Conservation (phyloP, 2,888 invertebrate species). For the Drepana falcataria region DNA sequence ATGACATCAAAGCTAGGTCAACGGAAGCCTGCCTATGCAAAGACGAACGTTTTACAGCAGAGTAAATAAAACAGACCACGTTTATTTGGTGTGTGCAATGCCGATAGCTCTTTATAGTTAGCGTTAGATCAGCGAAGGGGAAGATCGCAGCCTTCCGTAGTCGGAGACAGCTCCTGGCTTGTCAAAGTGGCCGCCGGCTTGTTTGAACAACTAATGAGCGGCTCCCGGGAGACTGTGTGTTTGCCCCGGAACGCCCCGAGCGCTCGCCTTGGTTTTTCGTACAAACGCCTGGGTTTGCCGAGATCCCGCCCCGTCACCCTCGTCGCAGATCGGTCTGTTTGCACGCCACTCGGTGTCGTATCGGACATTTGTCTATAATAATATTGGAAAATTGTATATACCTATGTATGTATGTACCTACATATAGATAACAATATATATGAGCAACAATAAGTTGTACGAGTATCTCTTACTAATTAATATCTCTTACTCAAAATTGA, state of each 20-base stretch:
- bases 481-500: too few relatives aligned
- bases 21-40: constrained; percentile 22
- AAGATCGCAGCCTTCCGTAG: constrained; percentile 49
- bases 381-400: constrained; percentile 46
- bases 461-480: too few relatives aligned
- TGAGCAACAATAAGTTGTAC: neutral
- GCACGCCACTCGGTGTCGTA: constrained; percentile 52
- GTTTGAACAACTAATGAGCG: constrained; percentile 78
- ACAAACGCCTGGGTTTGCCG: constrained; percentile 46
- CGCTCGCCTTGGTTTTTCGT: constrained; percentile 56
- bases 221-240: constrained; percentile 71
- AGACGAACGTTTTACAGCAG: constrained; percentile 27
- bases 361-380: constrained; percentile 54
- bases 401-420: constrained; percentile 8
- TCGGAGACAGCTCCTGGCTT: constrained; percentile 52
- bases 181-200: constrained; percentile 76
- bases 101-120: constrained; percentile 59
- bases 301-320: constrained; percentile 28
- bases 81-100: constrained; percentile 54
- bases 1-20: constrained; percentile 8
- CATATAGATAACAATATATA: constrained; percentile 3
- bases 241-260: constrained; percentile 60
- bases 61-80: constrained; percentile 50
- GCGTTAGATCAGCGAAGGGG: constrained; percentile 65
- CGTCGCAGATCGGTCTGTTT: constrained; percentile 39